A percentile compares a stretch with the other conserved stretches of the same genome.
phyloP scores from a whole-genome alignment of 1,140 invertebrate genomes.

The Drosophila paulistorum region DNA sequence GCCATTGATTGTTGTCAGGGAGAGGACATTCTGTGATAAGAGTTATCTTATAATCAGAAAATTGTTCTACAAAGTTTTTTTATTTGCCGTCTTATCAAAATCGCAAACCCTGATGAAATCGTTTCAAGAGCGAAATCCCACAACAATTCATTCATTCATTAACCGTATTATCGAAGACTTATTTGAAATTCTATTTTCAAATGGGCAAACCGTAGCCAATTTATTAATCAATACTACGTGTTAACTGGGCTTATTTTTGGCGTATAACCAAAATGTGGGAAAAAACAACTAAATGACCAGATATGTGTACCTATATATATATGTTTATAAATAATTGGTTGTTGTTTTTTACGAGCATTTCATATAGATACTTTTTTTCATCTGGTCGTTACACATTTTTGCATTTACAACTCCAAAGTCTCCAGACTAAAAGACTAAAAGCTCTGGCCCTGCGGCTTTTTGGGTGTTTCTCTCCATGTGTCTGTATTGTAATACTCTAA shows the following conservation, averaged over 20 bases:
- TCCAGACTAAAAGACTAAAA: slow-evolving; percentile 25
- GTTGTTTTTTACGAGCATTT: background rate
- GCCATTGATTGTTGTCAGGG: slow-evolving; percentile 1
- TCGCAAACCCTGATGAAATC: background rate
- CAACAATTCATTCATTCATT: slow-evolving; percentile 4
- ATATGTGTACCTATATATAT: background rate
- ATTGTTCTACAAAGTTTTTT: too few relatives aligned
- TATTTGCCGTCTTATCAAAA: background rate
- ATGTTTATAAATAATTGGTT: background rate
- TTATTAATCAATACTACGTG: slow-evolving; percentile 11
- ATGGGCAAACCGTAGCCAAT: background rate
- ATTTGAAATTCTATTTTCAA: background rate
- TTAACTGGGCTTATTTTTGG: slow-evolving; percentile 1
- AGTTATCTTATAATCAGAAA: background rate
- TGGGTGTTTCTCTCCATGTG: slow-evolving; percentile 1
- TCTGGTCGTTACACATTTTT: slow-evolving; percentile 34
- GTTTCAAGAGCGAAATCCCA: background rate
- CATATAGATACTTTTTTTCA: slow-evolving; percentile 3
- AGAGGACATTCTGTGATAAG: background rate
- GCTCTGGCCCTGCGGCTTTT: slow-evolving; percentile 18
- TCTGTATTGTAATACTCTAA: background rate
- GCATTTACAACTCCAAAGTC: slow-evolving; percentile 31
- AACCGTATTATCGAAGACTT: background rate
- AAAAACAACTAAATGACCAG: background rate
- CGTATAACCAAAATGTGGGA: background rate